Conservation (phyloP, 2,797 vertebrate species). For the Myoxocephalus aenaeus region DNA sequence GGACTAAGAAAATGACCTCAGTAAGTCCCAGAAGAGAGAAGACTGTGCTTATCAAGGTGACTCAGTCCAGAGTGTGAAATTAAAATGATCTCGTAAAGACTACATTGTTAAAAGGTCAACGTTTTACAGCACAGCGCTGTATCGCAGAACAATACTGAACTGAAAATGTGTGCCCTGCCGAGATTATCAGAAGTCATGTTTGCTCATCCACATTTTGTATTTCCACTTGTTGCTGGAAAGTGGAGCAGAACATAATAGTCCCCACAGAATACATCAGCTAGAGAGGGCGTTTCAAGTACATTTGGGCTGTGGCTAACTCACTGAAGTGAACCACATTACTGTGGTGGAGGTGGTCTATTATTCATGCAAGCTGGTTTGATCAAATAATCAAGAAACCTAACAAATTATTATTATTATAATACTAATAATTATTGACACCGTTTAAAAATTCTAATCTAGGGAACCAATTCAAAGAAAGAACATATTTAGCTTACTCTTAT, state of each 20-base stretch:
- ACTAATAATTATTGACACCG: neutral
- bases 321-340: slow-evolving; percentile 19
- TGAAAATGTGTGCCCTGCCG: slow-evolving; percentile 12
- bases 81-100: slow-evolving; percentile 35
- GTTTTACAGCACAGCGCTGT: neutral
- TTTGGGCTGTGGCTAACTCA: slow-evolving; percentile 22
- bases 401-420: no score
- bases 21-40: slow-evolving; percentile 83
- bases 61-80: slow-evolving; percentile 12
- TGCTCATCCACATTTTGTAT: slow-evolving; percentile 46
- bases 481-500: neutral
- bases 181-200: slow-evolving; percentile 45
- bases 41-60: slow-evolving; percentile 88
- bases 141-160: slow-evolving; percentile 44
- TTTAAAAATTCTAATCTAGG: neutral
- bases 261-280: slow-evolving; percentile 38
- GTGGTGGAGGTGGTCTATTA: slow-evolving; percentile 2
- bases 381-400: neutral
- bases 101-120: neutral
- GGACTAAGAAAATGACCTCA: slow-evolving; percentile 85
- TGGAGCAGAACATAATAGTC: slow-evolving; percentile 60
- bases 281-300: slow-evolving; percentile 61
- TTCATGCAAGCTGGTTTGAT: neutral
- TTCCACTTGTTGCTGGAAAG: slow-evolving; percentile 40
- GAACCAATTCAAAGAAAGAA: neutral